Percentiles rank a stretch among this genome's conserved stretches.
phyloP scores from a whole-genome alignment of 1,140 invertebrate genomes.

The Drosophila sp. region DNA sequence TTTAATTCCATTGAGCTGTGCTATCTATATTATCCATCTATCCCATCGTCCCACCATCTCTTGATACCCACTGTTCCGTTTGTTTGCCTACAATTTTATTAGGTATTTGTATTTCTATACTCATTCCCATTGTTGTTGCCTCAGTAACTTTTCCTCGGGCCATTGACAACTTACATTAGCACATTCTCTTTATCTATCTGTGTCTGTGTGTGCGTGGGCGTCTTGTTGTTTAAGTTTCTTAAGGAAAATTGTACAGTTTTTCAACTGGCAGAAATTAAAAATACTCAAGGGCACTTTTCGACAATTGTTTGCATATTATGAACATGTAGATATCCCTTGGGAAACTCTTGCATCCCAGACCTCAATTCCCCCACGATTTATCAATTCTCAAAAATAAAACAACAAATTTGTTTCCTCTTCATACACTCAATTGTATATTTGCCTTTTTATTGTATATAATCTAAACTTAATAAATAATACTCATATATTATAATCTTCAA shows the following conservation, averaged over 20 bases:
- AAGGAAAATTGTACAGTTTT: constrained; percentile 24
- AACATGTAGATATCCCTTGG: constrained; percentile 23
- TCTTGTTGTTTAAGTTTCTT: constrained; percentile 24
- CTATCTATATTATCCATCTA: constrained; percentile 61
- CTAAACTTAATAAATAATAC: constrained; percentile 40
- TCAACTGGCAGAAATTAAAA: constrained; percentile 42
- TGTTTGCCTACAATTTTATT: constrained; percentile 52
- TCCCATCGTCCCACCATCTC: not conserved
- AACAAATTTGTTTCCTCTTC: constrained; percentile 23
- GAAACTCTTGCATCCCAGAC: not conserved
- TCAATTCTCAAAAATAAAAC: constrained; percentile 1
- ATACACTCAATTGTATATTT: constrained; percentile 47
- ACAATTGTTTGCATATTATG: constrained; percentile 41
- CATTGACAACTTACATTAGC: constrained; percentile 35
- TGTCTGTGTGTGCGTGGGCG: constrained; percentile 8
- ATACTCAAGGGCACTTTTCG: constrained; percentile 39
- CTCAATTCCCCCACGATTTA: not conserved
- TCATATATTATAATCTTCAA: constrained; percentile 23
- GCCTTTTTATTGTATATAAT: constrained; percentile 38
- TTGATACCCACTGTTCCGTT: constrained; percentile 2
- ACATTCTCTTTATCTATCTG: constrained; percentile 7
- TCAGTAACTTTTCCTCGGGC: constrained; percentile 25
- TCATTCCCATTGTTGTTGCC: constrained; percentile 22
- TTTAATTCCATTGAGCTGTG: constrained; percentile 74
- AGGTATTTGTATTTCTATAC: constrained; percentile 47